Evolutionary conservation across 1,140 invertebrate species (phyloP), one percentile per base, ranked within the genome.

Genomic region (Zaprionus tsacasi): DNA sequence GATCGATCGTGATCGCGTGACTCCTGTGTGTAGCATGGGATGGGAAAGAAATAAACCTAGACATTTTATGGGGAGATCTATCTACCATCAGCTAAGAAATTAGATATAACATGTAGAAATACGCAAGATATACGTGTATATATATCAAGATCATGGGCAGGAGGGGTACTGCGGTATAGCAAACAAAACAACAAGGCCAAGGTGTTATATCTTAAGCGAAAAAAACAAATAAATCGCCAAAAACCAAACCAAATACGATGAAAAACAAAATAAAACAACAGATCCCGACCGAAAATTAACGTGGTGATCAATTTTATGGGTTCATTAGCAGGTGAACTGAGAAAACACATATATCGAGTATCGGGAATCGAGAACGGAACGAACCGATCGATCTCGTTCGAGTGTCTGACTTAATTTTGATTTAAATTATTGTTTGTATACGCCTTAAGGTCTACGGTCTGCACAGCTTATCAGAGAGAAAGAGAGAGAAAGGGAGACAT

Each of bases 231-330:
- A 72, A 56, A 76, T 52, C 60, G 35, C 25, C 38, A 54, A 21
- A 30, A 27, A 33, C 45, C 27, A 17, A 48, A 12, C 38, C 25
- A 27, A 55, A 56, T 21, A 15, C 27, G 13, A 13, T 38, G 48
- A 33, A 17, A 73, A 67, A 38, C 48, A 50, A 57, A 67, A 38
- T 40, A 50, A 57, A 70, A 63, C 33, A 57, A 68, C 17, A 21
- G 10, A 50, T 43, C 25, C 27, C 33, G 10, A n/a, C 10, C 25
- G 8, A 25, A 82, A 88, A 88, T 88, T 88, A 88, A 79, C 85
- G 81, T 78, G 75, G 85, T 85, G 85, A 88, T 88, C 85, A 88
- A 88, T 88, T 88, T 88, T 88, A 88, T 88, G 85, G 78, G 85
- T 88, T 89, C 85, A 88, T 89, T 88, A 88, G 78, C 85, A 59